A percentile compares a stretch with the other conserved stretches of the same genome.
Evolutionary conservation across 2,797 vertebrate species (phyloP).

Genomic region (Leucoraja ocellata): DNA sequence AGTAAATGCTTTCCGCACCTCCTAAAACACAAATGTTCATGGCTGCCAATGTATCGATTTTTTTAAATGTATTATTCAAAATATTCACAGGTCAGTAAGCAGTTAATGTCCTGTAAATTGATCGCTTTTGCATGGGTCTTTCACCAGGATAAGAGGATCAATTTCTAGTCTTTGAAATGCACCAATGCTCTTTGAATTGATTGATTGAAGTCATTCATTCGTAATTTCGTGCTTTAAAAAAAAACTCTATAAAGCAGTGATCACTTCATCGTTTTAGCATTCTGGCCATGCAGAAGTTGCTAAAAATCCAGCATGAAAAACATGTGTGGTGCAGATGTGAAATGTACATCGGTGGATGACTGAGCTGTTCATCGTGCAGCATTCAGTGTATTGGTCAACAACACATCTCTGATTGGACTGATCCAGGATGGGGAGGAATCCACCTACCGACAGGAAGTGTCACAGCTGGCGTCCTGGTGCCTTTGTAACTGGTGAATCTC

Average conservation of each 20-base stretch:
- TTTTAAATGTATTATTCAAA: not conserved
- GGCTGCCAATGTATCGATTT: not conserved
- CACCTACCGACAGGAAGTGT: too few relatives aligned
- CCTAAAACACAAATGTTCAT: not conserved
- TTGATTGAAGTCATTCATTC: not conserved
- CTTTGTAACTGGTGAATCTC: accelerated
- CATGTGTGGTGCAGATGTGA: not conserved
- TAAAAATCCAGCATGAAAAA: not conserved
- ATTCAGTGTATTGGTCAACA: too few relatives aligned
- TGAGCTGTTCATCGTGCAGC: not conserved
- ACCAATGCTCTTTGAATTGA: not conserved
- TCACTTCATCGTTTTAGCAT: not conserved
- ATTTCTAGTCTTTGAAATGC: not conserved
- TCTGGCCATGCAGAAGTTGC: not conserved
- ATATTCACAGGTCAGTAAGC: not conserved
- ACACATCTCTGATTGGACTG: too few relatives aligned
- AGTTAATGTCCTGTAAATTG: not conserved
- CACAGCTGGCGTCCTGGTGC: too few relatives aligned
- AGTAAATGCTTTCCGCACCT: not conserved
- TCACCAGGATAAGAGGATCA: not conserved
- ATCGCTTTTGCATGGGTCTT: not conserved
- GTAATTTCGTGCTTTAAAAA: not conserved
- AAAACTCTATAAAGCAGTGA: not conserved
- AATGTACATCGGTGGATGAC: not conserved
- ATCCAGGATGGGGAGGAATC: too few relatives aligned